Evolutionary conservation across 2,113 vertebrate species (phyloP).

Genomic region (Chinchilla lanigera): DNA sequence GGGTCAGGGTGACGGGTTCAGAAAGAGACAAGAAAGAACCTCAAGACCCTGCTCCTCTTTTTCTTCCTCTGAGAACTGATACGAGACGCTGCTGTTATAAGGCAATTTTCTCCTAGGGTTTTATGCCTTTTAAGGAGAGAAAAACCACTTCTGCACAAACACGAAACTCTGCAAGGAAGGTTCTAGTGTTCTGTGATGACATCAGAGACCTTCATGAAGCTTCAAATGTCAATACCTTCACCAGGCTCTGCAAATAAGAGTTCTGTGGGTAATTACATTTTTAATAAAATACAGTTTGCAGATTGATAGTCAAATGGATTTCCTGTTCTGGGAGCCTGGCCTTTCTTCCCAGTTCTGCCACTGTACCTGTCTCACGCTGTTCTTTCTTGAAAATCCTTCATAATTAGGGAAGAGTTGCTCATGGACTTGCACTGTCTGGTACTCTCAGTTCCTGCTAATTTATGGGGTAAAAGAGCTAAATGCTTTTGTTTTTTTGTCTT

Average conservation of each 20-base stretch:
- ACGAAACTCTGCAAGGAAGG: neutral
- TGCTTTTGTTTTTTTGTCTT: neutral
- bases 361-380: neutral
- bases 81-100: neutral
- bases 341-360: neutral
- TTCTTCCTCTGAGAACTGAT: neutral
- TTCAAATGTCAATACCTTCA: constrained; percentile 63
- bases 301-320: constrained; percentile 64
- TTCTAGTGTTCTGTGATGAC: constrained; percentile 21
- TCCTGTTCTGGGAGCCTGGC: neutral
- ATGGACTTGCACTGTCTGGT: constrained; percentile 54
- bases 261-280: constrained; percentile 62
- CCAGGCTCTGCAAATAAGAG: constrained; percentile 52
- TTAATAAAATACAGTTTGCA: constrained; percentile 72
- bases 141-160: constrained; percentile 31
- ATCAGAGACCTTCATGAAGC: constrained; percentile 25
- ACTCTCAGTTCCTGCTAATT: constrained; percentile 71
- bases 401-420: constrained; percentile 69
- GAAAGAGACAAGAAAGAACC: neutral
- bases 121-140: neutral
- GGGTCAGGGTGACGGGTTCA: neutral
- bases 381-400: neutral
- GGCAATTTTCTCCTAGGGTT: neutral
- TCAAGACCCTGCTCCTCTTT: neutral
- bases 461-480: constrained; percentile 76